Conservation (phyloP, 1,140 invertebrate species). For the Vanessa atalanta region DNA sequence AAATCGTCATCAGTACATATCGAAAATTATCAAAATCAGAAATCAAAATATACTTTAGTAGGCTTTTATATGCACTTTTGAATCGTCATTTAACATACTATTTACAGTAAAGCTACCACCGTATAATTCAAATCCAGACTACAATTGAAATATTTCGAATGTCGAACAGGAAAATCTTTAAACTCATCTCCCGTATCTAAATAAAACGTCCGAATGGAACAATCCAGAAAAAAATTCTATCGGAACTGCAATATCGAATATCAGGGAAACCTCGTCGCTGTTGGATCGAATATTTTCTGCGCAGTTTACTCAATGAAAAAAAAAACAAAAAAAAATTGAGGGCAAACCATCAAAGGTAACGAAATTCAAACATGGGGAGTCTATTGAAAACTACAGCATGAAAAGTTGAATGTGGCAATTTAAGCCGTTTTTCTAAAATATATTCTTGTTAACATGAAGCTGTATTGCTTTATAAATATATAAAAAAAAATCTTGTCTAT, state of each 20-base stretch:
- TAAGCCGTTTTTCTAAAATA: neutral
- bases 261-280: constrained; percentile 6
- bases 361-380: constrained; percentile 23
- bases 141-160: neutral
- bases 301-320: constrained; percentile 36
- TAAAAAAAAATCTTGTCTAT: no score
- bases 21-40: no score
- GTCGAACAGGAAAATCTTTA: constrained; percentile 15
- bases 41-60: no score
- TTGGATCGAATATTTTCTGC: constrained; percentile 37
- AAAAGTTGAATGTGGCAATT: constrained; percentile 1
- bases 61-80: no score
- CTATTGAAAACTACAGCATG: constrained; percentile 19
- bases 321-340: constrained; percentile 14
- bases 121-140: no score
- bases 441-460: no score
- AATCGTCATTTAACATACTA: no score
- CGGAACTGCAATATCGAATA: constrained; percentile 20
- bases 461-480: no score
- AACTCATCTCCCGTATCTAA: constrained; percentile 9
- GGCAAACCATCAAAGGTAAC: constrained; percentile 25
- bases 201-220: constrained; percentile 4
- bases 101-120: no score
- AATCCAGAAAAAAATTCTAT: constrained; percentile 19
- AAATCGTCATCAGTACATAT: no score